These are phyloP conservation scores for Fulmarus glacialis DNA, from an alignment of 2,113 vertebrate genomes.

Conservation along the genomic window DNA sequence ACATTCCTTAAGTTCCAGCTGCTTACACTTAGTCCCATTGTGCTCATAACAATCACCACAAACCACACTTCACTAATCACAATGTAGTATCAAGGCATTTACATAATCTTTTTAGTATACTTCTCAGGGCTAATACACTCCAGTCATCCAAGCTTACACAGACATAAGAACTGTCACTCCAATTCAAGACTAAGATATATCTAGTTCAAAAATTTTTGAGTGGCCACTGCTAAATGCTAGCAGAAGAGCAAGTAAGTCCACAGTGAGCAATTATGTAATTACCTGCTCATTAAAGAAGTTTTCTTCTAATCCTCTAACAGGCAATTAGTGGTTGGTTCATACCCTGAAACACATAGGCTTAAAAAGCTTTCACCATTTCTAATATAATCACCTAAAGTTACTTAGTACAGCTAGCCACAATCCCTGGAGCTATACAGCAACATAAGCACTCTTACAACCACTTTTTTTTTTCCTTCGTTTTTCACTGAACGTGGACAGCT, in stretches of 20 bases:
- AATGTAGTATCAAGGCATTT: not conserved
- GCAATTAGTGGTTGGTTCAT: constrained; percentile 3
- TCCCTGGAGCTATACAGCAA: not conserved
- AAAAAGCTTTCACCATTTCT: not conserved
- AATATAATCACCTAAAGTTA: not conserved
- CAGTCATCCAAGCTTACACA: not conserved
- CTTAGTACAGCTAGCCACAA: not conserved
- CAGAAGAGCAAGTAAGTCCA: not conserved
- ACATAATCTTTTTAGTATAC: not conserved
- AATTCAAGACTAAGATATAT: not conserved
- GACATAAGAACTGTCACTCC: not conserved
- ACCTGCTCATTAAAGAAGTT: not conserved
- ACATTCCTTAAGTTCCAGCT: not conserved
- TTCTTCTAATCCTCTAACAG: not conserved
- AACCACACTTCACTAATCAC: not conserved
- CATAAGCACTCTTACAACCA: not conserved
- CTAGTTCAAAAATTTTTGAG: not conserved
- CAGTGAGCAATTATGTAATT: not conserved
- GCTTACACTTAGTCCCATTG: not conserved
- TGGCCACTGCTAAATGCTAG: not conserved
- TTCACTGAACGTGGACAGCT: not conserved
- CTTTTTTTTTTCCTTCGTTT: not conserved
- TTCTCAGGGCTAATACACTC: not conserved
- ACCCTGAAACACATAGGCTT: not conserved
- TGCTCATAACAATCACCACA: not conserved